Evolutionary conservation across 2,797 vertebrate species (phyloP).

Genomic region (Alfaro cultratus): DNA sequence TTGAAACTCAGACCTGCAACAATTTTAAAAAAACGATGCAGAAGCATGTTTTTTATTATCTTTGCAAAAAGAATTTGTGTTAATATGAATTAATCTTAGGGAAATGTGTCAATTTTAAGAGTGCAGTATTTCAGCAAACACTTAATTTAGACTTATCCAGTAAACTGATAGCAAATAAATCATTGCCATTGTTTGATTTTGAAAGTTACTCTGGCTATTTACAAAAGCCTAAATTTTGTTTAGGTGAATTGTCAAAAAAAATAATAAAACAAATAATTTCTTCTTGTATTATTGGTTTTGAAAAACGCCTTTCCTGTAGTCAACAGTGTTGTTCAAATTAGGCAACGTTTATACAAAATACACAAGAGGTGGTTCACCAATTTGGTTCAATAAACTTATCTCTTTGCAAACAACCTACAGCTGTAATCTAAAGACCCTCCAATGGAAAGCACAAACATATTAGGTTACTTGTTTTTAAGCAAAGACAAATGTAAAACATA

Average conservation of each 20-base stretch:
- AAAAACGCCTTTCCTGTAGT: slow-evolving; percentile 13
- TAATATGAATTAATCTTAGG: neutral
- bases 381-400: slow-evolving; percentile 51
- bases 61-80: neutral
- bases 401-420: slow-evolving; percentile 65
- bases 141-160: neutral
- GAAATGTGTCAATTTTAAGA: neutral
- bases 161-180: neutral
- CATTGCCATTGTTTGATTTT: neutral
- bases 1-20: neutral
- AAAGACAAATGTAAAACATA: slow-evolving; percentile 41
- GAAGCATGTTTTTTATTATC: neutral
- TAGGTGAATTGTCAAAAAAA: neutral
- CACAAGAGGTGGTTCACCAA: slow-evolving; percentile 53
- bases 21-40: neutral
- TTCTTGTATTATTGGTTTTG: too few species aligned
- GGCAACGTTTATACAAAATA: slow-evolving; percentile 57
- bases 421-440: slow-evolving; percentile 47
- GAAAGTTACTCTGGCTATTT: neutral
- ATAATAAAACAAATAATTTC: neutral
- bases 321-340: slow-evolving; percentile 50
- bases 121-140: neutral
- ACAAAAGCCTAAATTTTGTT: neutral
- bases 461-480: slow-evolving; percentile 41
- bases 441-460: slow-evolving; percentile 55